Evolutionary conservation across 2,888 invertebrate genomes (phyloP).

Genomic region (Ophioninae sp.): DNA sequence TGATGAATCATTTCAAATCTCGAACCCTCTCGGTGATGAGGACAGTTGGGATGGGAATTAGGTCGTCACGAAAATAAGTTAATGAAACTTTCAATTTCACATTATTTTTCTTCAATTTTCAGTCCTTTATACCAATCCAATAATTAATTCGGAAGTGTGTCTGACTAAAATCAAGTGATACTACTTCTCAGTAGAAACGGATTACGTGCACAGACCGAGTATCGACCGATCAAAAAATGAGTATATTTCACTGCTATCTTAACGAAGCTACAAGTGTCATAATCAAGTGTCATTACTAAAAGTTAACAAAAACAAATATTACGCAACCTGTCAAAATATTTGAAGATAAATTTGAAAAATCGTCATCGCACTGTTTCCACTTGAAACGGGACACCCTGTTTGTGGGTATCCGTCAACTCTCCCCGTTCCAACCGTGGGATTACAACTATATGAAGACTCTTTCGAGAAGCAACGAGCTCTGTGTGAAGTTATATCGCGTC

Average conservation of each 20-base stretch:
- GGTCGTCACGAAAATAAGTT: too few species aligned
- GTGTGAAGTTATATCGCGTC: conserved; percentile 25
- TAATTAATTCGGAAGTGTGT: background rate
- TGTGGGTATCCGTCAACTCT: conserved; percentile 11
- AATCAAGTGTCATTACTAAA: background rate
- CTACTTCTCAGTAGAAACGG: background rate
- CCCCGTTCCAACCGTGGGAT: conserved; percentile 30
- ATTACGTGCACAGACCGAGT: background rate
- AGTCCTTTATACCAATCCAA: background rate
- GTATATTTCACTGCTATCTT: background rate
- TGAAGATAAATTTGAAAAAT: background rate
- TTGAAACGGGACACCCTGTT: background rate
- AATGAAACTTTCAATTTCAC: too few species aligned
- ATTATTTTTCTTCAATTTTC: background rate
- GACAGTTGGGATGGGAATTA: background rate
- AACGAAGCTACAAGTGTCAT: background rate
- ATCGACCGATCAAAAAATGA: background rate
- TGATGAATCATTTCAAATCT: background rate
- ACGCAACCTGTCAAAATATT: background rate
- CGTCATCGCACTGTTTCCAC: background rate
- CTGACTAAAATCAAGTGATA: background rate
- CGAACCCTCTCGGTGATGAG: background rate
- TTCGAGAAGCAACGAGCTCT: conserved; percentile 47
- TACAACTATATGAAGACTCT: conserved; percentile 54
- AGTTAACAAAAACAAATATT: background rate